phyloP scores from a whole-genome alignment of 1,140 invertebrate species.

The Myzus persicae region DNA sequence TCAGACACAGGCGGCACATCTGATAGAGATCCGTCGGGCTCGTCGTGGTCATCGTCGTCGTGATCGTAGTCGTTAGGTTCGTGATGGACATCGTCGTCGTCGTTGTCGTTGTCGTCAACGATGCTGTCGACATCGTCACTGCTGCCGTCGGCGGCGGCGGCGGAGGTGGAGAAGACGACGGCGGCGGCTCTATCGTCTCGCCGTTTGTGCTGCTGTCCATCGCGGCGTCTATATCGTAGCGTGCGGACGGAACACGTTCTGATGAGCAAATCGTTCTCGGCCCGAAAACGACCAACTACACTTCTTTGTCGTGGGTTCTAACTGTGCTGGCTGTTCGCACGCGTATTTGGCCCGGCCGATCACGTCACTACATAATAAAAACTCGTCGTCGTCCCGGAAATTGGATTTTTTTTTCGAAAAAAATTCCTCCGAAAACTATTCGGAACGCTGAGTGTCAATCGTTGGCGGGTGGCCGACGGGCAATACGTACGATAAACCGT shows the following conservation, averaged over 20 bases:
- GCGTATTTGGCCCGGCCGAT: not conserved
- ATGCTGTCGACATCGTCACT: not conserved
- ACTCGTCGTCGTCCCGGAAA: not conserved
- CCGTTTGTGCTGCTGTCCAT: not conserved
- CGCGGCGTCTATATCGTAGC: not conserved
- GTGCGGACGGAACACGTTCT: not conserved
- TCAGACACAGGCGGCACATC: conserved; percentile 47
- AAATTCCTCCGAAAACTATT: not conserved
- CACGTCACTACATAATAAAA: conserved; percentile 48
- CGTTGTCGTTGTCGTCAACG: not conserved
- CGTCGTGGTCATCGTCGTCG: not conserved
- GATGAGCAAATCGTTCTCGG: not conserved
- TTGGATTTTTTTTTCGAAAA: not conserved
- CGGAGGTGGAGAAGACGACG: not conserved
- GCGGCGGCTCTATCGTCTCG: not conserved
- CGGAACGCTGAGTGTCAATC: not conserved
- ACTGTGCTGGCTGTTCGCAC: not conserved
- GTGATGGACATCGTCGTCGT: not conserved
- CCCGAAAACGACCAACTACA: not conserved
- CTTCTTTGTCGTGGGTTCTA: not conserved
- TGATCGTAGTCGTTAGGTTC: not conserved
- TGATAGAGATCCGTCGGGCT: conserved; percentile 42
- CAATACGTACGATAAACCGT: conserved; percentile 13
- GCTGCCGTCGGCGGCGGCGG: not conserved
- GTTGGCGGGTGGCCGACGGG: not conserved